Evolutionary conservation across 2,113 vertebrate species (phyloP), one percentile per base, ranked within the genome.

Genomic region (Hyperoodon ampullatus): DNA sequence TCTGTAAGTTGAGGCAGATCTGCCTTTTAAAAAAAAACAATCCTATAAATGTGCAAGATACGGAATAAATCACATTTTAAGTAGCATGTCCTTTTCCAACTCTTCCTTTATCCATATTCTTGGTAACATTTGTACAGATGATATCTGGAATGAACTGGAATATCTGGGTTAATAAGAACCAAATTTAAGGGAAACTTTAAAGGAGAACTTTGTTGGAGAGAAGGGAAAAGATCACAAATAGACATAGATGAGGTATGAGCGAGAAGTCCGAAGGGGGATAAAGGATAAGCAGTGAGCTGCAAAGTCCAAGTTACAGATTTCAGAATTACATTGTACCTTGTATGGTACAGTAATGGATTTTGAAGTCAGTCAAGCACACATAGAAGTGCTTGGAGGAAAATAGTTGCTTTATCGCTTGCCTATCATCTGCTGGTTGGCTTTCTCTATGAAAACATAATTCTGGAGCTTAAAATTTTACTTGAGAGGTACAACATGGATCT

Each of bases 291-390:
- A 84, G 87, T 90, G 78, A 53, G 9, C 74, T 96, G 53, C 87
- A 35, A 95, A 65, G 58, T 93, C 90, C 82, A 97, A 55, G 74
- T 92, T 92, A 87, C 87, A 66, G 61, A 80, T 96, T 97, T 75
- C 87, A 90, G 94, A 92, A 95, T 88, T 90, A 61, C 95, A 35
- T 81, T 93, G 75, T 93, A 92, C 84, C 53, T 93, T 44, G 39
- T 58, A 3, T 33, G 21, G 83, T 83, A 92, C 28, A 92, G 65
- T 70, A 85, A 21, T 90, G 87, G 88, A 33, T 97, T 96, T 96
- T 66, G 47, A 92, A 87, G 65, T 88, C 70, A 84, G 72, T 60
- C 50, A 92, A 50, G 83, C 95, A 89, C 65, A 89, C 5, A 8
- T n/a, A 35, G 68, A 87, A 92, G 44, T 95, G 83, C 86, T 93